phyloP scores from a whole-genome alignment of 2,797 vertebrate species.

The Capromys pilorides region DNA sequence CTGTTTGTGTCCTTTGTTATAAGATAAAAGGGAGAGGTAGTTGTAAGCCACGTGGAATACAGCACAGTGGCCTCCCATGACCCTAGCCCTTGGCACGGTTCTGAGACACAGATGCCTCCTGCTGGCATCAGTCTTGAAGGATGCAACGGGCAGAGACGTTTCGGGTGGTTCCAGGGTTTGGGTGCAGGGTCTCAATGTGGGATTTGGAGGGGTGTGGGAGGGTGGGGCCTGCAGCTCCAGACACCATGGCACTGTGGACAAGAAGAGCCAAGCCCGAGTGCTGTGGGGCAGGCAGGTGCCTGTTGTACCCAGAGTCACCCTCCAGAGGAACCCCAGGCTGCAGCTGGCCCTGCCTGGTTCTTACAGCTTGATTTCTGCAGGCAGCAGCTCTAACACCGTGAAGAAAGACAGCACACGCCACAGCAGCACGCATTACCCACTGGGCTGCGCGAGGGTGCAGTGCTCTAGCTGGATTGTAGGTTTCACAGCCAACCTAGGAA shows the following conservation, averaged over 20 bases:
- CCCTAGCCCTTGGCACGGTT: not conserved
- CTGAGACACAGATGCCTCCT: not conserved
- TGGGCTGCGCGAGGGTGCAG: accelerated
- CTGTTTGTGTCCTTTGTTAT: not conserved
- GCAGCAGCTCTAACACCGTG: not conserved
- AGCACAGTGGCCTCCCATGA: not conserved
- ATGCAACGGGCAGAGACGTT: not conserved
- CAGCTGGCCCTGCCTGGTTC: not conserved
- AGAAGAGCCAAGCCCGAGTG: accelerated
- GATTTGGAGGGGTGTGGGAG: not conserved
- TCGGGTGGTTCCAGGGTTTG: not conserved
- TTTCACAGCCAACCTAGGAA: not conserved
- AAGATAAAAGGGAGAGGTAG: not conserved
- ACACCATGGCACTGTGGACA: not conserved
- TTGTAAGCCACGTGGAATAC: not conserved
- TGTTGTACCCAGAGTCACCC: not conserved
- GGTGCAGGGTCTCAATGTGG: not conserved
- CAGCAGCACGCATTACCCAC: accelerated
- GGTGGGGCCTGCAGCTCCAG: not conserved
- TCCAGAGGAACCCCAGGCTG: not conserved
- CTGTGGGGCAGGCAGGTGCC: not conserved
- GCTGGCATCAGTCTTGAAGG: not conserved
- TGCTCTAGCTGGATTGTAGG: not conserved
- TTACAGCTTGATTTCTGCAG: not conserved
- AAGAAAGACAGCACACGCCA: accelerated